Percentiles rank a stretch among this genome's conserved stretches.
phyloP scores from a whole-genome alignment of 2,113 vertebrate genomes.

The Gambusia holbrooki region DNA sequence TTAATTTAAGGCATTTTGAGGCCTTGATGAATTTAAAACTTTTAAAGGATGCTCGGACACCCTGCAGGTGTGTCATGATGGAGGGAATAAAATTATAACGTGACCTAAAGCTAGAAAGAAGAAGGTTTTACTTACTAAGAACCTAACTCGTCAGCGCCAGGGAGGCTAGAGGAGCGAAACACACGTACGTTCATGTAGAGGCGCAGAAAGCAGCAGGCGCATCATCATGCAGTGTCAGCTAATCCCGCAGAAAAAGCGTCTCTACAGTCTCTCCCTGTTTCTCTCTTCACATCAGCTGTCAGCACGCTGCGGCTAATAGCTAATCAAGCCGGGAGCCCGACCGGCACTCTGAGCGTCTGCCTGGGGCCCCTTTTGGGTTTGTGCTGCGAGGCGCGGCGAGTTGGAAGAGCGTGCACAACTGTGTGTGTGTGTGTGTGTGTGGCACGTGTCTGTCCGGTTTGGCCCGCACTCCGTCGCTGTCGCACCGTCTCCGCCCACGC shows the following conservation, averaged over 20 bases:
- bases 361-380: conserved; percentile 60
- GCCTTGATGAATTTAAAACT: too few relatives aligned
- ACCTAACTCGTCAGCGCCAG: conserved; percentile 31
- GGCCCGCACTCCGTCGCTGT: conserved; percentile 56
- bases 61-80: too few relatives aligned
- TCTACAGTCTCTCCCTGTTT: conserved; percentile 29
- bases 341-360: conserved; percentile 59
- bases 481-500: conserved; percentile 42
- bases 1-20: too few relatives aligned
- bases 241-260: conserved; percentile 60
- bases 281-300: conserved; percentile 69
- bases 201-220: conserved; percentile 42
- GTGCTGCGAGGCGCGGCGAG: conserved; percentile 50
- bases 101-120: too few relatives aligned
- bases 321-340: conserved; percentile 76
- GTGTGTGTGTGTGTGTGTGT: conserved; percentile 21
- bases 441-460: conserved; percentile 10
- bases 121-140: not conserved
- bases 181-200: conserved; percentile 7
- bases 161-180: conserved; percentile 23
- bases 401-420: conserved; percentile 26
- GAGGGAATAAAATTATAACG: too few relatives aligned
- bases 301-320: conserved; percentile 71
- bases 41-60: too few relatives aligned
- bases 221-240: conserved; percentile 51